phyloP scores from a whole-genome alignment of 1,140 invertebrate genomes.

The Samia ricini region DNA sequence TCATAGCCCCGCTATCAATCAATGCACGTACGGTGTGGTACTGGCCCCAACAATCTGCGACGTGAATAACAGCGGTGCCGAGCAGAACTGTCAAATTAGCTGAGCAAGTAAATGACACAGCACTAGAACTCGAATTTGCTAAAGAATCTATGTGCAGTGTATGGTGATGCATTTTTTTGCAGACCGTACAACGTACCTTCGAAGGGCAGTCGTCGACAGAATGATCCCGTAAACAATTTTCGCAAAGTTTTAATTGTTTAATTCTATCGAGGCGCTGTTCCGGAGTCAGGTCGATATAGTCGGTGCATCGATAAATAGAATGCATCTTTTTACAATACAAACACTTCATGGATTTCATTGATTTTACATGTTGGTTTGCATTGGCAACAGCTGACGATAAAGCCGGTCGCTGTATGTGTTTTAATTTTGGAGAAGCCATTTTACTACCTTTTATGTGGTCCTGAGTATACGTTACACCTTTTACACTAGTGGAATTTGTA shows the following conservation, averaged over 20 bases:
- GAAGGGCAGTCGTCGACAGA: not conserved
- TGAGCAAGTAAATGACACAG: too few relatives aligned
- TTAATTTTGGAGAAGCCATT: not conserved
- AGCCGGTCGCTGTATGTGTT: not conserved
- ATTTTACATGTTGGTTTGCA: not conserved
- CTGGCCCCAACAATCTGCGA: too few relatives aligned
- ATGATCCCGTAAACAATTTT: conserved; percentile 2
- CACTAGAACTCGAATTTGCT: too few relatives aligned
- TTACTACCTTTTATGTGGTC: too few relatives aligned
- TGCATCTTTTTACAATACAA: not conserved
- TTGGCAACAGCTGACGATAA: not conserved
- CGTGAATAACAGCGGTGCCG: too few relatives aligned
- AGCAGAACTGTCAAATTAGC: too few relatives aligned
- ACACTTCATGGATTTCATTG: conserved; percentile 3
- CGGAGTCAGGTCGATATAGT: not conserved
- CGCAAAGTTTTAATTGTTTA: conserved; percentile 1
- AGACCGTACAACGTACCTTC: not conserved
- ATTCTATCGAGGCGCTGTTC: not conserved
- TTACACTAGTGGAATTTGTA: not conserved
- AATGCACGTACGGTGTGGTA: too few relatives aligned
- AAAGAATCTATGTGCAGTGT: too few relatives aligned
- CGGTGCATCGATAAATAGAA: conserved; percentile 2
- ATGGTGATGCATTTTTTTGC: not conserved
- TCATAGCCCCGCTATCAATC: too few relatives aligned
- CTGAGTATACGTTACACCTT: too few relatives aligned